These are phyloP conservation scores for Oscheius sp. DNA, from an alignment of 2,888 invertebrate species.

Conservation along the genomic window DNA sequence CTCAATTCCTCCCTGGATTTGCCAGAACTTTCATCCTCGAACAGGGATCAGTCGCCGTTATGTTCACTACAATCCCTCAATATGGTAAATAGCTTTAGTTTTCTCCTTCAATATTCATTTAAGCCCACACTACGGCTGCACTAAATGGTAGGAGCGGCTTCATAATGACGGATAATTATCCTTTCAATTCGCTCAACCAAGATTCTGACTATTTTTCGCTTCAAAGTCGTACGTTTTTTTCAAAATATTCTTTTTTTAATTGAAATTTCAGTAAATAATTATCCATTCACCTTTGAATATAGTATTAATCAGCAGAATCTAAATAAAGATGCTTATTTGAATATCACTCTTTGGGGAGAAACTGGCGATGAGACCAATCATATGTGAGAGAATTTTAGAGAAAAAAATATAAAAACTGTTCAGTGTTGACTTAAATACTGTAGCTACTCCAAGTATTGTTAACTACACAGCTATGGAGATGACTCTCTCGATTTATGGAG, in stretches of 20 bases:
- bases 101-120: too few species aligned
- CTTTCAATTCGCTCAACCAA: background rate
- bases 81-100: too few species aligned
- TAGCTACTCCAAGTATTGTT: background rate
- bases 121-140: background rate
- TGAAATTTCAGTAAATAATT: background rate
- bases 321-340: background rate
- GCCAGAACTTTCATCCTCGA: background rate
- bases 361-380: background rate
- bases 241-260: background rate
- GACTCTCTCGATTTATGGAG: background rate
- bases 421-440: background rate
- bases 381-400: background rate
- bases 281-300: background rate
- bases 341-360: too few species aligned
- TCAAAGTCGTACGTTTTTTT: background rate
- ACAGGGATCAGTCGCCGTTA: too few species aligned
- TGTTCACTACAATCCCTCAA: background rate
- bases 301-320: background rate
- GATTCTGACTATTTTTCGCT: background rate
- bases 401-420: background rate
- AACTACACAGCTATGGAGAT: background rate
- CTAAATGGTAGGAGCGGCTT: background rate
- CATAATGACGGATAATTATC: background rate
- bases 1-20: background rate